A percentile compares a stretch with the other conserved stretches of the same genome.
Conservation (phyloP, 2,797 vertebrate species). For the Coendou prehensilis region DNA sequence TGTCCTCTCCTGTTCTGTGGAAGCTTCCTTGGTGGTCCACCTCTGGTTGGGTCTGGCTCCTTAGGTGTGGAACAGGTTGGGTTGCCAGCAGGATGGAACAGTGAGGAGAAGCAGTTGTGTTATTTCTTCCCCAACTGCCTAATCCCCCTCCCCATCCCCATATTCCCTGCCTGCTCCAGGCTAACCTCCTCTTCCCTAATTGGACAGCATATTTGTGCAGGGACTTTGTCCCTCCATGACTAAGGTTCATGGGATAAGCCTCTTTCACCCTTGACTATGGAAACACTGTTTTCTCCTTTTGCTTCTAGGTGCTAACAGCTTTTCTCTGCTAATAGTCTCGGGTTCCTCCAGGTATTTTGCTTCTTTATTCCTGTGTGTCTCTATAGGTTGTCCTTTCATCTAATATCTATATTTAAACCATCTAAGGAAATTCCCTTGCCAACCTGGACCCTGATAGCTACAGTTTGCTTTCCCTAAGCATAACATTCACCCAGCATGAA, state of each 20-base stretch:
- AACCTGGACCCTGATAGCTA: neutral
- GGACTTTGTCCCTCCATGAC: too few relatives aligned
- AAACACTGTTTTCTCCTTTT: neutral
- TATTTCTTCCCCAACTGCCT: neutral
- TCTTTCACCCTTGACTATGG: neutral
- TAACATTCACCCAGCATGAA: conserved; percentile 10
- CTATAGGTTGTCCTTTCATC: neutral
- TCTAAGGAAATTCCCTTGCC: neutral
- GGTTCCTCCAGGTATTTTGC: neutral
- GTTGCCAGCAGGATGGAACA: neutral
- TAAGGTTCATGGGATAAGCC: neutral
- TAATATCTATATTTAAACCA: neutral
- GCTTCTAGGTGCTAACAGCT: neutral
- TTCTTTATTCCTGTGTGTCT: neutral
- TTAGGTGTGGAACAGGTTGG: rapidly evolving
- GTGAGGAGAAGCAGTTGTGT: neutral
- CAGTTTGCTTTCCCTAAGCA: neutral
- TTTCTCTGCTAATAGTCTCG: neutral
- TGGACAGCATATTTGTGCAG: neutral
- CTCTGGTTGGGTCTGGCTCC: neutral
- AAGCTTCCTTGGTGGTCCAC: neutral
- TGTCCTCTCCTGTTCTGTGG: neutral
- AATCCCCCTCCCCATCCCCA: rapidly evolving
- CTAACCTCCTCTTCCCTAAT: too few relatives aligned
- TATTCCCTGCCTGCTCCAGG: too few relatives aligned